Evolutionary conservation across 2,797 vertebrate species (phyloP), one percentile per base, ranked within the genome.

Genomic region (Mormyrops boulengeri): DNA sequence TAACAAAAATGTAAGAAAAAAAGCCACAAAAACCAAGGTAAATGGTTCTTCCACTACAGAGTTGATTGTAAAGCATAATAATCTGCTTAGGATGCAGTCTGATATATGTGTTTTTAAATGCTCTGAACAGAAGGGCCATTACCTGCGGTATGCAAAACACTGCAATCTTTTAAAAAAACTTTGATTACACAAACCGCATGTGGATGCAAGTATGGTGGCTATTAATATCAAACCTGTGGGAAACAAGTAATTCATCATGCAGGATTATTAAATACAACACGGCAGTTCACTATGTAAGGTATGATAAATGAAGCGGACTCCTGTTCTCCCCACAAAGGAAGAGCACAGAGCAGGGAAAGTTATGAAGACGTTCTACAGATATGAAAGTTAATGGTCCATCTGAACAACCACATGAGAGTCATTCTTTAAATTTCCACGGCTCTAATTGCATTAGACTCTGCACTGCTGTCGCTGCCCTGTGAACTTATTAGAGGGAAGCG

Each of bases 401-500:
- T 44, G 88, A 85, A 88, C 88, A 90, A 73, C 73, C 89, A 89
- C 89, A 82, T 26, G 90, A 87, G 89, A 86, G 49, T 88, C 86
- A 86, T 80, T 90, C 88, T 91, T 91, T 91, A 90, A 90, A 90
- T 91, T 90, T 90, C 69, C 52, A 14, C 41, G 89, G 47, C 92
- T 88, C 92, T 95, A 95, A 95, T 95, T 95, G 93, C 93, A 95
- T 95, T 95, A 95, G 91, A 94, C 90, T 91, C 38, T 26, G 66
- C 66, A 38, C 66, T 12, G 34, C 88, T 41, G 66, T 90, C 17
- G 26, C 90, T 91, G 85, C 86, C 91, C 91, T 89, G 90, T 85
- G 91, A 93, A 92, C 91, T 92, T 92, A 93, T 93, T 91, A 95
- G 91, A 92, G 91, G 90, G 90, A 87, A 91, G 92, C 62, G 92